Base-by-base conservation (phyloP, 2,888 invertebrate genomes). In the Torymus aiolomorphi region DNA sequence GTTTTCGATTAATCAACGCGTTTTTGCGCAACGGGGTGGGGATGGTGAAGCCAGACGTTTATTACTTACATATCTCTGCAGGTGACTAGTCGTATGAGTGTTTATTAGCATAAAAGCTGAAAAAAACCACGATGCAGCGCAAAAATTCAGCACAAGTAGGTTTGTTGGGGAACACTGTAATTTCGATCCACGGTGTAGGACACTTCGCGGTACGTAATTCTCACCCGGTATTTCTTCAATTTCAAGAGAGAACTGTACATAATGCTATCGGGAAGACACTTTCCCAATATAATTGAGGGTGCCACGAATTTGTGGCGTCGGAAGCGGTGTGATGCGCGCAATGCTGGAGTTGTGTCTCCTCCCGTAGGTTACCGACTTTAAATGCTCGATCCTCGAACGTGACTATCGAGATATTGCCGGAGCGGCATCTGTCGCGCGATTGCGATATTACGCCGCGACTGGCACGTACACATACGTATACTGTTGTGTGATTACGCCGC, bases 401-500 rank as follows among this genome's bases (percentile, higher is more conserved):
- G n/a, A 42, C 42, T 42, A 10, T 42, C 61, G 70, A 54, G 18
- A 72, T 56, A 67, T 76, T 59, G 42, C 8, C 70, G 65, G 66
- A 66, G 80, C 80, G 80, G 59, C 80, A 59, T 80, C 80, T 80
- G 66, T 71, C 20, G 71, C 24, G 56, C 54, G 56, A 49, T 56
- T 52, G 5, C 57, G 3, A 1, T 18, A 71, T 66, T 52, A 71
- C 54, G n/a, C 12, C n/a, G 20, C 51, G 66, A 66, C 24, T 42
- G 67, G 14, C 62, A 51, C 63, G 63, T 66, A 20, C 2, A 20
- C 20, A 20, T 20, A 18, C 16, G 42, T 14, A 20, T 20, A 12
- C 31, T 1, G 59, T 20, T 31, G 31, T 56, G 18, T 52, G 65
- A 20, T 67, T 59, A 42, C 13, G 18, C n/a, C 42, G 8, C 42